Conservation (phyloP, 2,113 vertebrate genomes). For the Xiphias gladius region DNA sequence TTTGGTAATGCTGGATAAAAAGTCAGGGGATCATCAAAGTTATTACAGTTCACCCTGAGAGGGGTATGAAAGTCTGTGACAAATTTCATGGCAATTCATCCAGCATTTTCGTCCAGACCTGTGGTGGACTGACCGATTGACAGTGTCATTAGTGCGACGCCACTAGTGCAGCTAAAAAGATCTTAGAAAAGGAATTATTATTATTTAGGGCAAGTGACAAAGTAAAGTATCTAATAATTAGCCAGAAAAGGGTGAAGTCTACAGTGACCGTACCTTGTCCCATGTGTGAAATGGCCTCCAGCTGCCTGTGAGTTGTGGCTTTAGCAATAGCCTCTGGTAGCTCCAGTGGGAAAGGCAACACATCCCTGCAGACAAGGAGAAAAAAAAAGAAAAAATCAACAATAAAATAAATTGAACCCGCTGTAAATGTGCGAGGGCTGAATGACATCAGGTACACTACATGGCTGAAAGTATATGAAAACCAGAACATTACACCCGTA, state of each 20-base stretch:
- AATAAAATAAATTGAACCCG: background rate
- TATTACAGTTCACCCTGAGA: no score
- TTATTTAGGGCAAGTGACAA: slow-evolving; percentile 6
- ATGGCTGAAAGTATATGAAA: no score
- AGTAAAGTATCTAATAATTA: background rate
- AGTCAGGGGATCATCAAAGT: no score
- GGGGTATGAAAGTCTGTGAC: no score
- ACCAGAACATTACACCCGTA: no score
- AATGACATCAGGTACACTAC: background rate
- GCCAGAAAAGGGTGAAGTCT: background rate
- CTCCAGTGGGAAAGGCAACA: slow-evolving; percentile 88
- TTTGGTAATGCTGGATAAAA: no score
- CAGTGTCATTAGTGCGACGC: no score
- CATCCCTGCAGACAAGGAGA: slow-evolving; percentile 84
- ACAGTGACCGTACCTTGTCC: slow-evolving; percentile 83
- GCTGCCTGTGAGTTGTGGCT: slow-evolving; percentile 87
- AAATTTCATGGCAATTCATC: no score
- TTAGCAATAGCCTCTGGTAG: slow-evolving; percentile 89
- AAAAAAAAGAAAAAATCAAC: slow-evolving; percentile 13
- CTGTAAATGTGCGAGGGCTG: background rate
- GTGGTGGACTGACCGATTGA: no score
- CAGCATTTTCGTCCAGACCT: no score
- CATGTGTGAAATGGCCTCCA: slow-evolving; percentile 93
- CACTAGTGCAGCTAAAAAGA: background rate
- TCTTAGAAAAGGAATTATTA: background rate